Percentiles rank a stretch among this genome's conserved stretches.
These are phyloP conservation scores for Thymallus thymallus DNA, from an alignment of 2,113 vertebrate species.

Conservation along the genomic window DNA sequence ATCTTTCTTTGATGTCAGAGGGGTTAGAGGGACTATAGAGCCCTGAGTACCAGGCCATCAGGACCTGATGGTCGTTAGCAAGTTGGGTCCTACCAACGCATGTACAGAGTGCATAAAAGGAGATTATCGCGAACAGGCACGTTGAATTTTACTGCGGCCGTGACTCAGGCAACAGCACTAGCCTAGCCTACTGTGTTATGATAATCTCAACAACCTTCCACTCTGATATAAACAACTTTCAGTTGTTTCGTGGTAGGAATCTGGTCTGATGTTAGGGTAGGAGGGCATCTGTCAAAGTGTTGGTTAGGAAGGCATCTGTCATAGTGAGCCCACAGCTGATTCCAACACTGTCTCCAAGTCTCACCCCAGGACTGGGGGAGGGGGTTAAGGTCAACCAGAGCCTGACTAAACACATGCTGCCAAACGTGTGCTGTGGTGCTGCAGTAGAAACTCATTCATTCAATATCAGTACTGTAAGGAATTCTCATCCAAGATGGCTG, in stretches of 20 bases:
- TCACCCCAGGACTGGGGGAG: neutral
- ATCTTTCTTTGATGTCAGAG: too few relatives aligned
- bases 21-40: too few relatives aligned
- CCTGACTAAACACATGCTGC: neutral
- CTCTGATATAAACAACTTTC: neutral
- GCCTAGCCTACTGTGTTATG: too few relatives aligned
- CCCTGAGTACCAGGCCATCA: too few relatives aligned
- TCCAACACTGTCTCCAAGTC: neutral
- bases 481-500: neutral
- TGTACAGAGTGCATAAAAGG: too few relatives aligned
- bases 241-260: neutral
- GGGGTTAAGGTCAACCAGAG: neutral
- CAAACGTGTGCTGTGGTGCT: neutral
- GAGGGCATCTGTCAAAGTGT: conserved; percentile 9
- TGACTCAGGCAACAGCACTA: too few relatives aligned
- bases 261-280: neutral
- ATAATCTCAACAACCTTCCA: neutral
- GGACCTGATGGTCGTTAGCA: too few relatives aligned
- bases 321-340: conserved; percentile 1
- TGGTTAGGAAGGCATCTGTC: neutral
- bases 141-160: too few relatives aligned
- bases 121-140: too few relatives aligned
- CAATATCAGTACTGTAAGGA: neutral
- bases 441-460: too few relatives aligned
- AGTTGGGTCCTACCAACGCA: too few relatives aligned